Percentiles rank a stretch among this genome's conserved stretches.
These are phyloP conservation scores for Turdus rufiventris DNA, from an alignment of 2,113 vertebrate genomes.

Conservation along the genomic window DNA sequence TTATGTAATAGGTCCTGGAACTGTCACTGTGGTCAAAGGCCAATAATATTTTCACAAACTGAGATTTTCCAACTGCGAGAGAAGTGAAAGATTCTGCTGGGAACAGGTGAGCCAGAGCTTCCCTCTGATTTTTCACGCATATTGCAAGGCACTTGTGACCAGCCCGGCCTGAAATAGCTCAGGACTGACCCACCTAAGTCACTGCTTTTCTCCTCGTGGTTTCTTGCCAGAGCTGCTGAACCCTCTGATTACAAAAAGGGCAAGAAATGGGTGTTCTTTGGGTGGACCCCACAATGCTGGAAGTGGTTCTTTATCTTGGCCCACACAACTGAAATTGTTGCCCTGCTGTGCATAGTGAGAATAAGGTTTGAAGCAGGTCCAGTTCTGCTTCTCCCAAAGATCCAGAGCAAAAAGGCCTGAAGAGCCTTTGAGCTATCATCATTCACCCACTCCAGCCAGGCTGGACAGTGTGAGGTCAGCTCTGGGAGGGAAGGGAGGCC, in stretches of 20 bases:
- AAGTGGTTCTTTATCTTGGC: constrained; percentile 27
- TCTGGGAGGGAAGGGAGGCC: neutral
- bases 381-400: neutral
- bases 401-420: neutral
- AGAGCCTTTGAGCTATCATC: neutral
- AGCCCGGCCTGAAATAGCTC: neutral
- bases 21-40: neutral
- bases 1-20: neutral
- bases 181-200: neutral
- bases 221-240: neutral
- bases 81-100: neutral
- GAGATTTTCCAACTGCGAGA: neutral
- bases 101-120: neutral
- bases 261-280: constrained; percentile 20
- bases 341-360: neutral
- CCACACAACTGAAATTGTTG: neutral
- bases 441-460: neutral
- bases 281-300: neutral
- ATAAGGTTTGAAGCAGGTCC: neutral
- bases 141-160: neutral
- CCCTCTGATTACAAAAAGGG: neutral
- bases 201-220: neutral
- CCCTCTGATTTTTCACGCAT: neutral
- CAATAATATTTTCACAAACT: neutral
- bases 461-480: neutral